phyloP scores from a whole-genome alignment of 2,113 vertebrate species.

The Taurulus bubalis region DNA sequence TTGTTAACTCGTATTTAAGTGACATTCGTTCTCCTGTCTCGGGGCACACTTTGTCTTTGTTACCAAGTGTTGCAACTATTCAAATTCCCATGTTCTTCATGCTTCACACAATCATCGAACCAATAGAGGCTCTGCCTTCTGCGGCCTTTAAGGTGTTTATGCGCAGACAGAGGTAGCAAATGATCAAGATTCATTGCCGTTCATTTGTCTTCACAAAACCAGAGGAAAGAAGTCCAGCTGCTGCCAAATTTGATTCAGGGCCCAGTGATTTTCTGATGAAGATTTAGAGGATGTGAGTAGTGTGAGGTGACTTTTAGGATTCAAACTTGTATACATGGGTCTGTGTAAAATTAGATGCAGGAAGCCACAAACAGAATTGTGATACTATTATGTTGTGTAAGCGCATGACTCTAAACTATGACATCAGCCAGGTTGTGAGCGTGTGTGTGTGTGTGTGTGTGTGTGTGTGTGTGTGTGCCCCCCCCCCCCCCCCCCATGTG shows the following conservation, averaged over 20 bases:
- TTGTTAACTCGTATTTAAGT: constrained; percentile 74
- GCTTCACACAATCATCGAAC: constrained; percentile 64
- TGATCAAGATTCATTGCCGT: constrained; percentile 74
- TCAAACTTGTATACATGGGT: constrained; percentile 14
- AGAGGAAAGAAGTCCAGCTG: constrained; percentile 49
- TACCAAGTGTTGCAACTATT: constrained; percentile 59
- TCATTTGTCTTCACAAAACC: constrained; percentile 69
- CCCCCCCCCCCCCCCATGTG: background rate
- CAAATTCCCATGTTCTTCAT: constrained; percentile 67
- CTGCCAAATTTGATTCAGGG: constrained; percentile 55
- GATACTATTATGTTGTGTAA: background rate
- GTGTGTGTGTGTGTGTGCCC: constrained; percentile 1
- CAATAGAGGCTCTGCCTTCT: constrained; percentile 29
- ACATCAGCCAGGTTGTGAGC: constrained; percentile 12
- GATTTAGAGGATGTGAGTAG: constrained; percentile 52
- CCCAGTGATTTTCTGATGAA: constrained; percentile 67
- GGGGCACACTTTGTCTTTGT: constrained; percentile 73
- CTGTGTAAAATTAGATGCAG: constrained; percentile 4
- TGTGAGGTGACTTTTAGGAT: constrained; percentile 33
- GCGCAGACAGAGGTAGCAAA: constrained; percentile 55
- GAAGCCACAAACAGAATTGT: background rate
- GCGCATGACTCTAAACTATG: constrained; percentile 17
- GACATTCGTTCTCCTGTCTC: constrained; percentile 65
- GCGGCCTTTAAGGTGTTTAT: constrained; percentile 66
- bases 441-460: constrained; percentile 2